A percentile compares a stretch with the other conserved stretches of the same genome.
Conservation (phyloP, 2,797 vertebrate species). For the Valencia hispanica region DNA sequence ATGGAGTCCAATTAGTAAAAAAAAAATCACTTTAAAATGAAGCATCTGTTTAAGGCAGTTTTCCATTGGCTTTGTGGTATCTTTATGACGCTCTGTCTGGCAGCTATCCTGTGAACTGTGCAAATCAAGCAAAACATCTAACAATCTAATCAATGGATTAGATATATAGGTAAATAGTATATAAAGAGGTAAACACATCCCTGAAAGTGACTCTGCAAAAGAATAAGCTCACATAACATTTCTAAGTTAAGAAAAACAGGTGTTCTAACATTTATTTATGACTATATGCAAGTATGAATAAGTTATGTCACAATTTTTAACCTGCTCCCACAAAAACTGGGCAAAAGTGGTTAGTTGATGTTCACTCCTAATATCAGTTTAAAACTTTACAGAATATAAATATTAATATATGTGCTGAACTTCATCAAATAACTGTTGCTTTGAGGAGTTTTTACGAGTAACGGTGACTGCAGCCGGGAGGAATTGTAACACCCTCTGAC, state of each 20-base stretch:
- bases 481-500: slow-evolving; percentile 6
- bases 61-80: neutral
- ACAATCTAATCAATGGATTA: neutral
- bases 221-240: neutral
- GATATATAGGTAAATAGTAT: neutral
- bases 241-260: neutral
- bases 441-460: slow-evolving; percentile 4
- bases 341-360: slow-evolving; percentile 28
- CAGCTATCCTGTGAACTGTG: neutral
- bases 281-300: slow-evolving; percentile 9
- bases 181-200: neutral
- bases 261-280: slow-evolving; percentile 9
- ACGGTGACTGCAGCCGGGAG: slow-evolving; percentile 10
- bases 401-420: slow-evolving; percentile 27
- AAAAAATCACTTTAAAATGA: neutral
- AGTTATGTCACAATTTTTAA: slow-evolving; percentile 7
- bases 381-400: slow-evolving; percentile 39
- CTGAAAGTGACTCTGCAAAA: neutral
- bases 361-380: slow-evolving; percentile 11
- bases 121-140: neutral
- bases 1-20: neutral
- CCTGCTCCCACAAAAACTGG: neutral
- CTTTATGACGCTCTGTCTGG: neutral
- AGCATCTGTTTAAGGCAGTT: neutral
- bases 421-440: slow-evolving; percentile 27